Conservation (phyloP, 2,797 vertebrate species). For the Acanthurus leucopareius region DNA sequence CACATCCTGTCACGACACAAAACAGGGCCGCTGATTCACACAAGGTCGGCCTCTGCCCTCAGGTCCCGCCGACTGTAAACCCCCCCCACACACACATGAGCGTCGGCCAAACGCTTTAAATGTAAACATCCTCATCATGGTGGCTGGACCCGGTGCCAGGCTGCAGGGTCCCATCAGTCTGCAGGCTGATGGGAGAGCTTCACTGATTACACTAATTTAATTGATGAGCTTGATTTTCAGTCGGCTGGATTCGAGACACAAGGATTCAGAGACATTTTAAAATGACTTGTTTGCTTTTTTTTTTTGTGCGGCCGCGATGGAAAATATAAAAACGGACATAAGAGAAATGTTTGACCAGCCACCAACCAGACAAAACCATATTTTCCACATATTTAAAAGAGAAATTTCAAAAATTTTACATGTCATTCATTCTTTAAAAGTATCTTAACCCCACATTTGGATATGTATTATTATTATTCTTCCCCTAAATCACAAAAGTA, state of each 20-base stretch:
- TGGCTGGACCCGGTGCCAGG: constrained; percentile 53
- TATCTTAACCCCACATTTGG: too few relatives aligned
- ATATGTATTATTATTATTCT: too few relatives aligned
- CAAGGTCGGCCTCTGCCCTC: constrained; percentile 52
- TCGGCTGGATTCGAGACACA: constrained; percentile 19
- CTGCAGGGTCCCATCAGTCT: constrained; percentile 48
- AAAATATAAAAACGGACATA: too few relatives aligned
- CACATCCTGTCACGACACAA: constrained; percentile 37
- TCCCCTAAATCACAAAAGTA: too few relatives aligned
- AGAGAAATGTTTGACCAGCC: too few relatives aligned
- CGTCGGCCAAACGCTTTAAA: constrained; percentile 62
- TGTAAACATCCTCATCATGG: constrained; percentile 64
- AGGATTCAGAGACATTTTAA: constrained; percentile 7
- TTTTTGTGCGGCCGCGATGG: not conserved
- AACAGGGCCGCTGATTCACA: constrained; percentile 35
- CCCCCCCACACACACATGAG: constrained; percentile 29
- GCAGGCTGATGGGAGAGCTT: constrained; percentile 50
- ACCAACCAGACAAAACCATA: too few relatives aligned
- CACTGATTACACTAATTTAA: constrained; percentile 64
- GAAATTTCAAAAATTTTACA: too few relatives aligned
- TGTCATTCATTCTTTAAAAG: too few relatives aligned
- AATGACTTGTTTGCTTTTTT: not conserved
- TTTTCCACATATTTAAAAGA: not conserved
- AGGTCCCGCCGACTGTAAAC: constrained; percentile 53
- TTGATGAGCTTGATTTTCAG: constrained; percentile 58